These are phyloP conservation scores for Sinosuthora webbiana DNA, from an alignment of 2,113 vertebrate genomes.

Conservation along the genomic window DNA sequence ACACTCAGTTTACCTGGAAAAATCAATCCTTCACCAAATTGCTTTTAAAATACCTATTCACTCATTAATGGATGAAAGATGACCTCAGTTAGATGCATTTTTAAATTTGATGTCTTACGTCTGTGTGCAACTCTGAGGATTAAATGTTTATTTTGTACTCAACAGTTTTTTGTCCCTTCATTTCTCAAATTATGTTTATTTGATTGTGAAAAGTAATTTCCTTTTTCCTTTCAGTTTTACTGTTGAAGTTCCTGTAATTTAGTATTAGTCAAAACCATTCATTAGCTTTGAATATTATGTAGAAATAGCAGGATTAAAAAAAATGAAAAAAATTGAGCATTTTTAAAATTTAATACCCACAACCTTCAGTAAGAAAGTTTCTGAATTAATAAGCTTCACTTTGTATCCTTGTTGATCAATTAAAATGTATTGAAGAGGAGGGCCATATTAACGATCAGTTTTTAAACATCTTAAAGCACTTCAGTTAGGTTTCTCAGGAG, in stretches of 20 bases:
- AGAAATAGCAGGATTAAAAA: neutral
- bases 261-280: neutral
- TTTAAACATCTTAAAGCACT: neutral
- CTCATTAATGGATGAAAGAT: neutral
- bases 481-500: neutral
- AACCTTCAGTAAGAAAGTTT: neutral
- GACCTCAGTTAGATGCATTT: neutral
- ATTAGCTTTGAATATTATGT: neutral
- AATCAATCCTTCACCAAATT: neutral
- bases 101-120: neutral
- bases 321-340: neutral
- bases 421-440: neutral
- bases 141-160: neutral
- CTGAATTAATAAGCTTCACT: neutral
- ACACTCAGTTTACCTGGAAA: neutral
- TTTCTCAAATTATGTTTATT: neutral
- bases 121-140: fast-evolving
- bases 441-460: neutral
- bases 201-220: neutral
- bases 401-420: neutral
- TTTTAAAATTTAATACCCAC: neutral
- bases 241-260: neutral
- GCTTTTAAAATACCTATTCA: neutral
- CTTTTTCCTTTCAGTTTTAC: neutral
- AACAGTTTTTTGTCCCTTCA: neutral